These are phyloP conservation scores for Platyrinchus mystaceus DNA, from an alignment of 2,797 vertebrate species.

Conservation along the genomic window DNA sequence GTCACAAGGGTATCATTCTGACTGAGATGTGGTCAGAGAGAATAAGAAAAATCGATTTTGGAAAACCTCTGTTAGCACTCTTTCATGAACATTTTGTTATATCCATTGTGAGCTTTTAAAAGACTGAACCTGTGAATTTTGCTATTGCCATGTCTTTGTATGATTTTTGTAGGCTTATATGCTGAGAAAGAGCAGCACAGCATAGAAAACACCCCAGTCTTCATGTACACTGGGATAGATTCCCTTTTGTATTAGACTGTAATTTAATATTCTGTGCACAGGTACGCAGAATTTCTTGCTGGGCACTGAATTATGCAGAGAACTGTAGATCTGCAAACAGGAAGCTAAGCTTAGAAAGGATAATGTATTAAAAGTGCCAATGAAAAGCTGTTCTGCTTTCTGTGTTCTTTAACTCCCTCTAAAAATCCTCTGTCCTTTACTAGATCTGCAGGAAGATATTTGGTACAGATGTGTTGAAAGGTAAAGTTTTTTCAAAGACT, in stretches of 20 bases:
- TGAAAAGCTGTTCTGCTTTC: constrained; percentile 42
- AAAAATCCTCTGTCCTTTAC: constrained; percentile 36
- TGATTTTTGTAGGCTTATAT: constrained; percentile 10
- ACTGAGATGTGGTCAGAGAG: constrained; percentile 46
- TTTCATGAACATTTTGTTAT: constrained; percentile 56
- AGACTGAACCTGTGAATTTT: constrained; percentile 46
- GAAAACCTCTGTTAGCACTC: constrained; percentile 49
- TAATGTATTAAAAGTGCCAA: constrained; percentile 29
- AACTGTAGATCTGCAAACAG: constrained; percentile 59
- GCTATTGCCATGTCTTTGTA: constrained; percentile 48
- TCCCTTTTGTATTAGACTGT: constrained; percentile 46
- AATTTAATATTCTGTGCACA: constrained; percentile 61
- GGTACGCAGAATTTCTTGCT: constrained; percentile 58
- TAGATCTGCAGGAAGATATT: constrained; percentile 24
- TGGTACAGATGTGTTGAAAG: constrained; percentile 26
- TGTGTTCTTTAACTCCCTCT: constrained; percentile 18
- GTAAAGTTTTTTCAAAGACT: constrained; percentile 49
- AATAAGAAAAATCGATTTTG: constrained; percentile 65
- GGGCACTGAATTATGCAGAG: constrained; percentile 60
- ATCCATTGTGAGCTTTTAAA: constrained; percentile 55
- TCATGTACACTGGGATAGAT: neutral
- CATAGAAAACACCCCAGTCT: constrained; percentile 4
- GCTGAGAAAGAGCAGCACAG: constrained; percentile 38
- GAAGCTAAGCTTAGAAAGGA: constrained; percentile 48
- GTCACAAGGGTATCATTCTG: constrained; percentile 44